phyloP scores from a whole-genome alignment of 1,140 invertebrate genomes.

The Drosophila burlai region DNA sequence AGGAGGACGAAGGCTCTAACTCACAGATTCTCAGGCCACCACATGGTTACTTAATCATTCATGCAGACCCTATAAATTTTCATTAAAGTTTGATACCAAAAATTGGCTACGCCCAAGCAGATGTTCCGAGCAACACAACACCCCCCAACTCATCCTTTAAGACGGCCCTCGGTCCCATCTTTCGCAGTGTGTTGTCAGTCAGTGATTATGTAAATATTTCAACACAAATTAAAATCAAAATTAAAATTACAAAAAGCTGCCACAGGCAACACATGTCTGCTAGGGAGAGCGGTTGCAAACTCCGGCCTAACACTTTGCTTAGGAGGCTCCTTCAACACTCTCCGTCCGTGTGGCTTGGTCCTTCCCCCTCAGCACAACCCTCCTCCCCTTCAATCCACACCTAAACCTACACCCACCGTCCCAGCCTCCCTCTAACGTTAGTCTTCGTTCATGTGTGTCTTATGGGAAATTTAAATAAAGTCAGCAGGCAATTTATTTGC shows the following conservation, averaged over 20 bases:
- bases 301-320: conserved; percentile 65
- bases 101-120: conserved; percentile 60
- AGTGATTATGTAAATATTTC: conserved; percentile 84
- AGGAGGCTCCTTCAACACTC: conserved; percentile 43
- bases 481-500: conserved; percentile 84
- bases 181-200: conserved; percentile 71
- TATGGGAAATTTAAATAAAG: conserved; percentile 84
- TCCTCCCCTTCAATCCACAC: neutral
- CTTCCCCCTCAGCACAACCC: neutral
- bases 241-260: conserved; percentile 84
- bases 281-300: conserved; percentile 24
- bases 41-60: conserved; percentile 76
- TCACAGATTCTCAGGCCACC: conserved; percentile 22
- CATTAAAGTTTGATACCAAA: conserved; percentile 81
- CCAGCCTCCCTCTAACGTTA: conserved; percentile 16
- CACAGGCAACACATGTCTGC: conserved; percentile 78
- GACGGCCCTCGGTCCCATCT: conserved; percentile 26
- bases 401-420: conserved; percentile 3
- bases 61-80: conserved; percentile 82
- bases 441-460: conserved; percentile 67
- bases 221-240: conserved; percentile 84
- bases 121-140: conserved; percentile 38
- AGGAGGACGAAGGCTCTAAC: conserved; percentile 45
- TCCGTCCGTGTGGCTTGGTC: conserved; percentile 8
- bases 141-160: neutral